Percentiles rank a stretch among this genome's conserved stretches.
These are phyloP conservation scores for Arremon brunneinucha DNA, from an alignment of 2,797 vertebrate species.

Conservation along the genomic window DNA sequence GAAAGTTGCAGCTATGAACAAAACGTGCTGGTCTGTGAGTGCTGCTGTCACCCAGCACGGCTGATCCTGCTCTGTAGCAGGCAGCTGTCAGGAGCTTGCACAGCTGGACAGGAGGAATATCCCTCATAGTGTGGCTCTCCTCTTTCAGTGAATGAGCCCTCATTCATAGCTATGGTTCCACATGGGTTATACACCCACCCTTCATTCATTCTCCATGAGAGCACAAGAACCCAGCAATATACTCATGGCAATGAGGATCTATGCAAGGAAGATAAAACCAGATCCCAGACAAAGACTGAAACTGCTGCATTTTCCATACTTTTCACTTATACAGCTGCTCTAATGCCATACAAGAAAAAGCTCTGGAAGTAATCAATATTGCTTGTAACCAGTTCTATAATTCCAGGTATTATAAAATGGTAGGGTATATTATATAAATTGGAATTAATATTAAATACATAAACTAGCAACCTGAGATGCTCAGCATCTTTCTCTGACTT, in stretches of 20 bases:
- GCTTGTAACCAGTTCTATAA: background rate
- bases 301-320: background rate
- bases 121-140: background rate
- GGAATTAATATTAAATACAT: background rate
- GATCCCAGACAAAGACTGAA: background rate
- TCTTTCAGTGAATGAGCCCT: background rate
- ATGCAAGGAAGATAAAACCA: fast-evolving
- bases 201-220: background rate
- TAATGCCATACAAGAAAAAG: background rate
- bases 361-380: background rate
- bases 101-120: background rate
- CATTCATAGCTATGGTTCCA: background rate
- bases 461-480: background rate
- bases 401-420: background rate
- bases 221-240: background rate
- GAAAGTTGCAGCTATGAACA: background rate
- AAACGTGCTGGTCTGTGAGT: background rate
- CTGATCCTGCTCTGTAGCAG: background rate
- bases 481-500: background rate
- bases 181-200: background rate
- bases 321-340: background rate
- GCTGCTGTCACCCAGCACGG: background rate
- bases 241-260: background rate
- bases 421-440: background rate
- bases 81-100: background rate